Evolutionary conservation across 2,888 invertebrate species (phyloP), one percentile per base, ranked within the genome.

Genomic region (Pandemis corylana): DNA sequence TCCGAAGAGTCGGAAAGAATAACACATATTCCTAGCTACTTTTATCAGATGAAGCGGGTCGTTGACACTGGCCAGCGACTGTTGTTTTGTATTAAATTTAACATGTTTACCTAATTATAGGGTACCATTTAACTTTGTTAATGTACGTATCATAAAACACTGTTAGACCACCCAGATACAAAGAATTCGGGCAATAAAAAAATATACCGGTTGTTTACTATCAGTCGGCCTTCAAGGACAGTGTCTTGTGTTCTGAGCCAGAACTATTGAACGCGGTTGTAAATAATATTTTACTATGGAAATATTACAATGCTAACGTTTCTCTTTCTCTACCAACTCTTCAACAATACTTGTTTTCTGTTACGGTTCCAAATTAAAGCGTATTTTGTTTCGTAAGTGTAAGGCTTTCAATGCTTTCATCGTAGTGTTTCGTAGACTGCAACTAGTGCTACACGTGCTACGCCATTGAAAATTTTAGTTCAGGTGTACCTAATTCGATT

Each of bases 101-200:
- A 62, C 53, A 53, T 53, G 59, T 66, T 70, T 75, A 53, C 44
- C 62, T 75, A 75, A 71, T 75, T 75, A 71, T 67, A 41, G 46
- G 66, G 65, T 75, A 75, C 28, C 61, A 56, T 75, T 67, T 20
- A n/a, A 75, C 46, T 41, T 66, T 36, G 69, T 66, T 70, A 74
- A 53, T 71, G 56, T 67, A 67, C 62, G 62, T 62, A 67, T 63
- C 66, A 67, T 75, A 71, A 71, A 68, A 73, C 68, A 71, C 66
- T 71, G 71, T 74, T 70, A 74, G 75, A 75, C 75, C 75, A 75
- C 75, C 75, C 75, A 75, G 67, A 67, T 67, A 75, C 62, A 75
- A 67, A 71, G 71, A 67, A 71, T 75, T 67, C 56, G 67, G 67
- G 71, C 75, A 71, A 56, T 75, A 75, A 75, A 69, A 70, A 73